Conservation (phyloP, 2,888 invertebrate species). For the Pollenia griseotomentosa region DNA sequence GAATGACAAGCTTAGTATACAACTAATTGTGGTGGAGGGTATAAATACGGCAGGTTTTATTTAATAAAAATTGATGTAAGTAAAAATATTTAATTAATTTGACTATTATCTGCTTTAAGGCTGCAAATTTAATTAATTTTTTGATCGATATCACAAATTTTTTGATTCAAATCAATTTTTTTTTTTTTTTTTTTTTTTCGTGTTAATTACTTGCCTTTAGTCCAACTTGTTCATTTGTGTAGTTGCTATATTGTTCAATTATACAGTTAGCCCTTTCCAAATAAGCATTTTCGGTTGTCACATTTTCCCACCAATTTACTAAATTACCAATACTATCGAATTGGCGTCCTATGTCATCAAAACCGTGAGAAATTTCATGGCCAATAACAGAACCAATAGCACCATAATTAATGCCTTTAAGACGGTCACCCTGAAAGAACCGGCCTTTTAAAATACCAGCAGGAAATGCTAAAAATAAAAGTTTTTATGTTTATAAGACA, state of each 20-base stretch:
- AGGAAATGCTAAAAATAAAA: conserved; percentile 90
- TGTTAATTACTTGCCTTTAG: conserved; percentile 82
- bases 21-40: too few relatives aligned
- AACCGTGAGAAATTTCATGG: conserved; percentile 96
- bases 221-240: conserved; percentile 90
- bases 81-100: too few relatives aligned
- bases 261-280: conserved; percentile 94
- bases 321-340: conserved; percentile 96
- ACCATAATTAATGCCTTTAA: conserved; percentile 96
- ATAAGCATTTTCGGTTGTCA: conserved; percentile 93
- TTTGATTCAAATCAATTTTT: too few relatives aligned
- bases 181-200: too few relatives aligned
- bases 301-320: conserved; percentile 95
- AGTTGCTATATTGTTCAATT: conserved; percentile 96
- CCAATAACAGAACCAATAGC: conserved; percentile 96
- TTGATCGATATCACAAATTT: too few relatives aligned
- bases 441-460: conserved; percentile 96
- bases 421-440: conserved; percentile 94
- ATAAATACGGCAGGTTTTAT: too few relatives aligned
- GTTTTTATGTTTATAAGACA: too few relatives aligned
- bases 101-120: too few relatives aligned
- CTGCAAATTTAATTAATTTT: neutral
- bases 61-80: too few relatives aligned
- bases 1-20: too few relatives aligned
- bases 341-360: conserved; percentile 95